Percentiles rank a stretch among this genome's conserved stretches.
Conservation (phyloP, 2,888 invertebrate genomes). For the Odontothrips loti region DNA sequence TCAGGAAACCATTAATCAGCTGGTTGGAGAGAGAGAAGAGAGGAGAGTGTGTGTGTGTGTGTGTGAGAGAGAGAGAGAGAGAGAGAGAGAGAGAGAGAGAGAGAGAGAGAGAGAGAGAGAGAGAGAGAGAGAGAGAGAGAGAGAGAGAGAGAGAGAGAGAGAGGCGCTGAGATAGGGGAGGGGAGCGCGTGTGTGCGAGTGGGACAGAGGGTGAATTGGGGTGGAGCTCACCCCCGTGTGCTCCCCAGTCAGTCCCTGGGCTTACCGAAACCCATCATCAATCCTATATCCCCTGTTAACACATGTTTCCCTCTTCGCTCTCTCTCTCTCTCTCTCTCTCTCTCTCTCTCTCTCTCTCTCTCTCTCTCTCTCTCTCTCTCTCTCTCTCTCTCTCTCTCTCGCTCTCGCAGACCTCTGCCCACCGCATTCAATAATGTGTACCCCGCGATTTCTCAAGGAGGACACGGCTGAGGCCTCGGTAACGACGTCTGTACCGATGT, state of each 20-base stretch:
- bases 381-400: background rate
- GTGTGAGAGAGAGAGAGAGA: background rate
- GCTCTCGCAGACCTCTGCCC: too few relatives aligned
- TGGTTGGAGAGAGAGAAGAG: background rate
- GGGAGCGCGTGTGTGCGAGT: background rate
- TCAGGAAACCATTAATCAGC: constrained; percentile 26
- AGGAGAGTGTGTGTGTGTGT: background rate
- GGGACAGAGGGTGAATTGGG: background rate
- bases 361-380: background rate
- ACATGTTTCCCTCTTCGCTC: background rate
- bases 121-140: constrained; percentile 6
- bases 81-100: constrained; percentile 8
- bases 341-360: background rate
- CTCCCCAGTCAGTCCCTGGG: background rate
- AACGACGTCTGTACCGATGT: too few relatives aligned
- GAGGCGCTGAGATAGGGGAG: background rate
- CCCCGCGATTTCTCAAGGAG: background rate
- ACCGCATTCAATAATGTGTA: background rate
- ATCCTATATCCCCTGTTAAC: constrained; percentile 24
- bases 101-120: background rate
- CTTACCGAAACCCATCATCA: constrained; percentile 20
- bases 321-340: background rate
- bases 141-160: background rate
- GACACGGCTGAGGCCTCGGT: too few relatives aligned
- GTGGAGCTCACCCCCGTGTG: background rate